Evolutionary conservation across 2,797 vertebrate species (phyloP), one percentile per base, ranked within the genome.

Genomic region (Dryobates pubescens): DNA sequence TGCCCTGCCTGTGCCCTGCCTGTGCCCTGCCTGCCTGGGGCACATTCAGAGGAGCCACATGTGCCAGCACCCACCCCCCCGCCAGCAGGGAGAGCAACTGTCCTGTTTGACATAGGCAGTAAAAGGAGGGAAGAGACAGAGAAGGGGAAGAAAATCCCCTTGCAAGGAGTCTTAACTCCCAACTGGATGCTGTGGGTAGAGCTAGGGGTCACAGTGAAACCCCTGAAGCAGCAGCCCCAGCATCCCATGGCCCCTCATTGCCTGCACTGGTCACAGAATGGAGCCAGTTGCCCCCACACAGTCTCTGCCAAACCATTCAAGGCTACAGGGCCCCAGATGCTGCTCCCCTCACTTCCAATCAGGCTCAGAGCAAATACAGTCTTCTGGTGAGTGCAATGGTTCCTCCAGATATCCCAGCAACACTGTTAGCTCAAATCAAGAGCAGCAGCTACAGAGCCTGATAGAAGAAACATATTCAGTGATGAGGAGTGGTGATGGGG

Each of bases 391-490:
- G 30, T 13, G 32, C 4, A 1, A 41, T 3, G 0, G 45, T 6
- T 61, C 26, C 18, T 14, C 22, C 2, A 2, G 51, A 30, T 53
- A 58, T 12, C 47, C 10, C 59, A 32, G 36, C 8, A 43, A 11
- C 26, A 7, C 67, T 17, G 4, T 3, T 29, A 73, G 8, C 38
- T 34, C 45, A n/a, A 47, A n/a, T 9, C 0, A 0, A 74, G 45
- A 71, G 38, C 51, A 62, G 56, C 3, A 1, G 7, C 8, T n/a
- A 7, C 12, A 26, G 34, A 9, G 8, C 7, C 29, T 72, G n/a
- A 57, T 47, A 63, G 29, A 82, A 27, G 17, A 63, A 54, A 30
- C 5, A 2, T 26, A 27, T 27, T 26, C 30, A 16, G 53, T 16
- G 29, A 45, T 32, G 19, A 53, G 10, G 19, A 53, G 10, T 2